phyloP scores from a whole-genome alignment of 2,797 vertebrate species.

The Microtus californicus region DNA sequence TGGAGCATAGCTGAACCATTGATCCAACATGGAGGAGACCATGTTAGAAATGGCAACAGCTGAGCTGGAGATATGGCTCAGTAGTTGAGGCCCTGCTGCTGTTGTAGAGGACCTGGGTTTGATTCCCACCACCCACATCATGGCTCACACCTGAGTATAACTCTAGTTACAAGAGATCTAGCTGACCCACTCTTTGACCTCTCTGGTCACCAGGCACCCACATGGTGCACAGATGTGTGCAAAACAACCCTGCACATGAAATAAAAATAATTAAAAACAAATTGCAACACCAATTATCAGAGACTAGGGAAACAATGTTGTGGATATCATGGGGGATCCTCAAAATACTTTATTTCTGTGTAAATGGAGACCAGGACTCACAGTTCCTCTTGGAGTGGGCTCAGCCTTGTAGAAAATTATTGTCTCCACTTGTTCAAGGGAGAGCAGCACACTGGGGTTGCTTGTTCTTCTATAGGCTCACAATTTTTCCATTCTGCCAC shows the following conservation, averaged over 20 bases:
- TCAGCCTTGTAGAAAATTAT: neutral
- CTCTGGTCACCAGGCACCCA: neutral
- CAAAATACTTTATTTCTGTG: neutral
- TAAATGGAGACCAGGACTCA: neutral
- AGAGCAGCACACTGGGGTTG: neutral
- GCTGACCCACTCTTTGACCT: neutral
- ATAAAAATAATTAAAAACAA: neutral
- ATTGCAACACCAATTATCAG: neutral
- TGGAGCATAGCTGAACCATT: neutral
- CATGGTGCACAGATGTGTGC: neutral
- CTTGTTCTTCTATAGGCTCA: neutral
- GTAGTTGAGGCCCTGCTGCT: neutral
- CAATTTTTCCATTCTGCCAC: neutral
- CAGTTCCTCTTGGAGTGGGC: neutral
- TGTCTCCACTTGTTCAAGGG: neutral
- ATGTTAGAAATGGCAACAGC: neutral
- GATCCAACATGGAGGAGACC: neutral
- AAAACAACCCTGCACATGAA: neutral
- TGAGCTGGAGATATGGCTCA: neutral
- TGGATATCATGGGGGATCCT: neutral
- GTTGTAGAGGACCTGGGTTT: neutral
- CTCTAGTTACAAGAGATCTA: neutral
- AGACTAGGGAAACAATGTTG: accelerated
- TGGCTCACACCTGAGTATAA: neutral
- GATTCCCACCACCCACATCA: neutral